A percentile compares a stretch with the other conserved stretches of the same genome.
These are phyloP conservation scores for Muntiacus muntjak DNA, from an alignment of 2,113 vertebrate species.

Conservation along the genomic window DNA sequence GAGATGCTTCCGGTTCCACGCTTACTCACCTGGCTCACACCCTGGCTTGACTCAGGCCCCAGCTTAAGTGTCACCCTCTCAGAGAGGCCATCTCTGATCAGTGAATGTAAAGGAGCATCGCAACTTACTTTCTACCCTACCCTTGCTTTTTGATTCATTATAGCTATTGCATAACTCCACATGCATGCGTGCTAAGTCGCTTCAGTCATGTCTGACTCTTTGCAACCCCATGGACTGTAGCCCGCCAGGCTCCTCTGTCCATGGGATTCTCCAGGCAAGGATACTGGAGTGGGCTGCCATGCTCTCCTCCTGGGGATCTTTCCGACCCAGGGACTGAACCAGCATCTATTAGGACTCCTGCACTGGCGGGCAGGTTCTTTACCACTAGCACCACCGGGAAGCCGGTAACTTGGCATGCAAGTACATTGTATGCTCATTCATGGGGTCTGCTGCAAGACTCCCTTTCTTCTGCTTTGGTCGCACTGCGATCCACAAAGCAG, in stretches of 20 bases:
- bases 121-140: not conserved
- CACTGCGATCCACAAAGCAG: not conserved
- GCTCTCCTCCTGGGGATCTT: not conserved
- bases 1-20: not conserved
- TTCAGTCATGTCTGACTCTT: not conserved
- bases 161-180: not conserved
- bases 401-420: not conserved
- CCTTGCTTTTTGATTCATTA: not conserved
- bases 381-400: not conserved
- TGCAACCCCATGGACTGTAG: fast-evolving
- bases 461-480: not conserved
- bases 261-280: not conserved
- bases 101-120: not conserved
- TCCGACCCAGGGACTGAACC: not conserved
- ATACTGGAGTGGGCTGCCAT: not conserved
- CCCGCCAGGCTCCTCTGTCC: not conserved
- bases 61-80: not conserved
- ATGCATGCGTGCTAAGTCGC: fast-evolving
- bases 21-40: not conserved
- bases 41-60: not conserved
- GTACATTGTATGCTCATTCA: not conserved
- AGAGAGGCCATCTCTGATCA: not conserved
- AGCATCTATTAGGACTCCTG: not conserved
- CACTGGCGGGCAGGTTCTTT: not conserved
- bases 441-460: not conserved